Conservation (phyloP, 2,888 invertebrate species). For the Stenoptilia bipunctidactyla region DNA sequence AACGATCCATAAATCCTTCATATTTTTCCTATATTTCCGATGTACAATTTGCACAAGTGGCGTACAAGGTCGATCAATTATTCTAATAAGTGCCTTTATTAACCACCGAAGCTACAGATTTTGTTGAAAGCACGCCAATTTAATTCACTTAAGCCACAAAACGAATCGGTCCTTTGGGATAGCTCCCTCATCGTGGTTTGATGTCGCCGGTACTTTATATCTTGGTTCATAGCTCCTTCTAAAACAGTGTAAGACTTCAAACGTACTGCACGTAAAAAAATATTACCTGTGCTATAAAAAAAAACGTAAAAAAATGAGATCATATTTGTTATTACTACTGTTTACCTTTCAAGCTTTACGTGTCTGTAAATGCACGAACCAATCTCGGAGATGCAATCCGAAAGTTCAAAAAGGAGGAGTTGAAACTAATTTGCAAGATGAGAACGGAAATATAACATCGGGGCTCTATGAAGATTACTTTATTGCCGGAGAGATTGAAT, state of each 20-base stretch:
- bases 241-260: conserved; percentile 32
- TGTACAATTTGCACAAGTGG: conserved; percentile 11
- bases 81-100: conserved; percentile 42
- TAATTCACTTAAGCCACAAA: conserved; percentile 58
- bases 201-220: conserved; percentile 26
- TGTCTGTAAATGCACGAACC: not conserved
- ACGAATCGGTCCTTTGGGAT: conserved; percentile 41
- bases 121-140: conserved; percentile 47
- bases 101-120: conserved; percentile 37
- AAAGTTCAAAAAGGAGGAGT: too few species aligned
- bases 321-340: not conserved
- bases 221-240: conserved; percentile 25
- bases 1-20: too few species aligned
- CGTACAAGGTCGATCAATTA: conserved; percentile 34
- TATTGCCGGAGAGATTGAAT: conserved; percentile 3
- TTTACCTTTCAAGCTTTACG: not conserved
- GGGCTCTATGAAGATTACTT: conserved; percentile 1
- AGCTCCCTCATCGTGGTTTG: not conserved
- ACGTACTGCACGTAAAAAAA: conserved; percentile 33
- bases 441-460: too few species aligned
- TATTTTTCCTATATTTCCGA: not conserved
- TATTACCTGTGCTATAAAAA: not conserved
- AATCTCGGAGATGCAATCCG: too few species aligned
- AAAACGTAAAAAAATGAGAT: not conserved
- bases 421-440: too few species aligned